phyloP scores from a whole-genome alignment of 53 echinoderm and acorn worm genomes.

The Echinometra lucunter region DNA sequence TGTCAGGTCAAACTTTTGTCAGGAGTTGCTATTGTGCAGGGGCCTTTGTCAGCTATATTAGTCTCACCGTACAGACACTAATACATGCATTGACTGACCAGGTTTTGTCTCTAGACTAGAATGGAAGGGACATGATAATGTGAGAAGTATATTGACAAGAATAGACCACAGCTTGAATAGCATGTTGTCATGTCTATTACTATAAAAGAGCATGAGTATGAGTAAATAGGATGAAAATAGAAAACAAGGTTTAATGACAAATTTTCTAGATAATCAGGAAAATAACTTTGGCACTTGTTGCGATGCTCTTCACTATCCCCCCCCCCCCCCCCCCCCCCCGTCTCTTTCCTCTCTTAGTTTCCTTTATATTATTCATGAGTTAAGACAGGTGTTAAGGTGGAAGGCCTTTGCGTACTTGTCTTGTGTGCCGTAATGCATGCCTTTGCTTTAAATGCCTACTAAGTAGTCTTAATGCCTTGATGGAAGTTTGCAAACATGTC shows the following conservation, averaged over 20 bases:
- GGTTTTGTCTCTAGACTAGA: no score
- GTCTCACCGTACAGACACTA: no score
- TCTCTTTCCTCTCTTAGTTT: background rate
- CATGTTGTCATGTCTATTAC: background rate
- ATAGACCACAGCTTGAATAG: background rate
- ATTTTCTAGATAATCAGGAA: background rate
- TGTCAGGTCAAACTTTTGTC: no score
- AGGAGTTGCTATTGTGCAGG: no score
- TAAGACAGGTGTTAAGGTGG: no score
- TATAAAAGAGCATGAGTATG: background rate
- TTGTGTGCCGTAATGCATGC: background rate
- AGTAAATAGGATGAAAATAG: constrained; percentile 31
- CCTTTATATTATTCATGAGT: no score
- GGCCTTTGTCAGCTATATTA: no score
- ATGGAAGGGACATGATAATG: background rate
- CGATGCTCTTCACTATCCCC: background rate
- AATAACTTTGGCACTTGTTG: background rate
- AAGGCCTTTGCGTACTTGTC: background rate
- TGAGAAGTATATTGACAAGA: background rate
- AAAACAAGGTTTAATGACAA: background rate
- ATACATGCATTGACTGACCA: no score
- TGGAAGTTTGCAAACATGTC: constrained; percentile 3
- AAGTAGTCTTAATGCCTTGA: background rate
- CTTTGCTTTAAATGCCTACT: background rate
- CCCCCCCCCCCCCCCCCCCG: background rate